These are phyloP conservation scores for Eulemur rufifrons DNA, from an alignment of 2,113 vertebrate genomes.

Conservation along the genomic window DNA sequence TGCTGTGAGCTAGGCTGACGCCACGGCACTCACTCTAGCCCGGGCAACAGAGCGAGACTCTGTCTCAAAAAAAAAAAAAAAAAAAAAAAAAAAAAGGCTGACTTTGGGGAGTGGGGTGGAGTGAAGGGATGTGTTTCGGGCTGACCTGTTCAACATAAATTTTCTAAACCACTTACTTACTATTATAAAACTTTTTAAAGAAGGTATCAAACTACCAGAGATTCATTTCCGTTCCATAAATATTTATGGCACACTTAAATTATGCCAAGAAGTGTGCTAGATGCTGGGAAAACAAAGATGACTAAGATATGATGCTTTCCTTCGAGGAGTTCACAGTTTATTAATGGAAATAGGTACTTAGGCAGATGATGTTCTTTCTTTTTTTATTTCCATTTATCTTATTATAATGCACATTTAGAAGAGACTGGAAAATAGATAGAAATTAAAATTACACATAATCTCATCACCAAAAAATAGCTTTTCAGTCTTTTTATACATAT, in stretches of 20 bases:
- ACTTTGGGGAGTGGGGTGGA: background rate
- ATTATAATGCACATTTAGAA: background rate
- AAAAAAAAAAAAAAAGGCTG: too few relatives aligned
- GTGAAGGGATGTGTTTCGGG: background rate
- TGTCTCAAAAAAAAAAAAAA: too few relatives aligned
- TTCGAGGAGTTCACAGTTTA: background rate
- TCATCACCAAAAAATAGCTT: background rate
- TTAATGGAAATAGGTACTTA: background rate
- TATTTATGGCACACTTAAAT: constrained; percentile 8
- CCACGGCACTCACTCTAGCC: too few relatives aligned
- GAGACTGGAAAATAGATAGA: background rate
- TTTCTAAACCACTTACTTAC: constrained; percentile 13
- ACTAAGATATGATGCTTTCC: background rate
- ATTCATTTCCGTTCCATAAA: constrained; percentile 37
- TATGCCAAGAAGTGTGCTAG: background rate
- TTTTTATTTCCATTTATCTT: background rate
- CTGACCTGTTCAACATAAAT: background rate
- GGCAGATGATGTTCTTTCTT: background rate
- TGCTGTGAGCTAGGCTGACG: too few relatives aligned
- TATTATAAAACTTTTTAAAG: constrained; percentile 30
- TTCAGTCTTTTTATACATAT: background rate
- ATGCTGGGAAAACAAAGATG: background rate
- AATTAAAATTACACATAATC: background rate
- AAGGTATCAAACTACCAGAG: background rate
- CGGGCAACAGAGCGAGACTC: too few relatives aligned